Conservation (phyloP, 2,888 invertebrate genomes). For the Protonemura montana region DNA sequence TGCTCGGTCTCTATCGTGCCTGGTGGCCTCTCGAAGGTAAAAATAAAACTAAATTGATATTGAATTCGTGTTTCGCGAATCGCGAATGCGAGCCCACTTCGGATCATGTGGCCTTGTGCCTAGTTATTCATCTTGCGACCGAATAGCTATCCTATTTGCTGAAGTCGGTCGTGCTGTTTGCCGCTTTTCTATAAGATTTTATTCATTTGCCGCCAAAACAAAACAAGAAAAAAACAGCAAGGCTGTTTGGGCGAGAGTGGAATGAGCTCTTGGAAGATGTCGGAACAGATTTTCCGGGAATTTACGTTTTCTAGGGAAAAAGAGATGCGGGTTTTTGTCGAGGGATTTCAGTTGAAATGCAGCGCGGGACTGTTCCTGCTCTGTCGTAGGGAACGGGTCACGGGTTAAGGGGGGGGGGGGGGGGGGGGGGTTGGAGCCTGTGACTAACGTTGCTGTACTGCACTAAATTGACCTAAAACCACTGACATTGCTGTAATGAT, state of each 20-base stretch:
- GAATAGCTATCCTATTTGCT: too few relatives aligned
- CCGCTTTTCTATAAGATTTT: neutral
- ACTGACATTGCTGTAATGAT: too few relatives aligned
- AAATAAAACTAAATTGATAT: slow-evolving; percentile 7
- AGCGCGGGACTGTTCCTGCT: too few relatives aligned
- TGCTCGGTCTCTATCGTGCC: neutral
- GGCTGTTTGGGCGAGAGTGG: neutral
- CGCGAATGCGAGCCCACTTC: neutral
- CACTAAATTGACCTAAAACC: too few relatives aligned
- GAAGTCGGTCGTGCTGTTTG: too few relatives aligned
- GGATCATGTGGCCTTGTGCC: neutral
- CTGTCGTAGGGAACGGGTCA: too few relatives aligned
- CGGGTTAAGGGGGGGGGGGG: too few relatives aligned
- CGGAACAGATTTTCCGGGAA: neutral
- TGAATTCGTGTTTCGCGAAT: neutral
- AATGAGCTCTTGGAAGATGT: neutral
- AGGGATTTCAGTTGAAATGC: neutral
- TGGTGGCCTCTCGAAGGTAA: neutral
- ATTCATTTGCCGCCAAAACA: neutral
- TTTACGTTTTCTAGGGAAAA: neutral
- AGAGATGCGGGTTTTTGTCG: neutral
- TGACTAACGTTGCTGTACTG: too few relatives aligned
- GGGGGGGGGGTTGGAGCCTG: too few relatives aligned
- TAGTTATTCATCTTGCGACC: neutral
- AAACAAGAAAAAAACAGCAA: neutral